Conservation (phyloP, 1,140 invertebrate genomes). For the Hyphantria cunea region DNA sequence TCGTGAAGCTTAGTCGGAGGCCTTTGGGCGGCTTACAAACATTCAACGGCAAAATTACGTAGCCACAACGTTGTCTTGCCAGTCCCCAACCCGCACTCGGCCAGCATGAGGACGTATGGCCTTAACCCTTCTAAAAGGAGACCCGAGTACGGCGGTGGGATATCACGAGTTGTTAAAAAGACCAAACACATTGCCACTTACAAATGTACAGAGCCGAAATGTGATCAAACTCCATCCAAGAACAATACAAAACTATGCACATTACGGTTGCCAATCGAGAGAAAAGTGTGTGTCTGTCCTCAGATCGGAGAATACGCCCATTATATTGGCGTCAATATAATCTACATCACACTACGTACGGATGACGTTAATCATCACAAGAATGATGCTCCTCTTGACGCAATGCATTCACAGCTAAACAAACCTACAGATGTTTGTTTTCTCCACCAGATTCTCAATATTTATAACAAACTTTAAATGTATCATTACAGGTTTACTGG, state of each 20-base stretch:
- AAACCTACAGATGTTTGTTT: conserved; percentile 14
- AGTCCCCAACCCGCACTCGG: no score
- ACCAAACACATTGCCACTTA: no score
- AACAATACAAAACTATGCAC: conserved; percentile 3
- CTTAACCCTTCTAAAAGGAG: no score
- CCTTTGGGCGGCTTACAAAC: no score
- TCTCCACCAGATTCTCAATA: conserved; percentile 13
- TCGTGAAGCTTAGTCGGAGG: no score
- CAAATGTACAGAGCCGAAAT: not conserved
- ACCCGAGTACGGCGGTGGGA: no score
- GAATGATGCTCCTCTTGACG: conserved; percentile 9
- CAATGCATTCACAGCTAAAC: conserved; percentile 5
- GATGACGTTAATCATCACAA: conserved; percentile 14
- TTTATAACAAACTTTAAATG: conserved; percentile 2
- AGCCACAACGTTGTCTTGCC: no score
- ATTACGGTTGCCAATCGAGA: conserved; percentile 3
- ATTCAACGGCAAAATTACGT: no score
- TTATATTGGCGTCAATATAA: conserved; percentile 17
- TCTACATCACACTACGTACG: conserved; percentile 13
- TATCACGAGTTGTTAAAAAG: no score
- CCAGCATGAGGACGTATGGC: no score
- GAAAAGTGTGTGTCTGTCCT: conserved; percentile 24
- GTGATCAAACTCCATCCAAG: not conserved
- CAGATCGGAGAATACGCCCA: conserved; percentile 25
- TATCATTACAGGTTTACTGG: not conserved